Conservation (phyloP, 2,888 invertebrate species). For the Eupithecia dodoneata region DNA sequence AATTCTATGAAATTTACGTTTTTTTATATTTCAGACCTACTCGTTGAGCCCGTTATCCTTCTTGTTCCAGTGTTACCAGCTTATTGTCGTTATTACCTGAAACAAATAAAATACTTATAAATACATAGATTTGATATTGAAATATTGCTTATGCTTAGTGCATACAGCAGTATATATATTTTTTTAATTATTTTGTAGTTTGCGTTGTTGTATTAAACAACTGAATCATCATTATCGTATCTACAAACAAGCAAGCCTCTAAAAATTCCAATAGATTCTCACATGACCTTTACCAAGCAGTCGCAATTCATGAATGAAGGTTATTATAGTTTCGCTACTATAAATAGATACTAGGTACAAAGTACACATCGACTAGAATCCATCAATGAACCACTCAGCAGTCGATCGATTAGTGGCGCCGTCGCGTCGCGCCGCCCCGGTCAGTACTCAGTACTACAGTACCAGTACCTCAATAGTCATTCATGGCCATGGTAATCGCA, state of each 20-base stretch:
- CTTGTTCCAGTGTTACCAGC: neutral
- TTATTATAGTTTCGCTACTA: conserved; percentile 22
- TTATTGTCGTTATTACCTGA: neutral
- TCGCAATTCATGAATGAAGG: conserved; percentile 28
- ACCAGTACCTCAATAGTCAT: conserved; percentile 29
- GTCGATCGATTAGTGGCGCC: conserved; percentile 34
- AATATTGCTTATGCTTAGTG: neutral
- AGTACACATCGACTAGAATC: conserved; percentile 16
- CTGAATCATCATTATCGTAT: neutral
- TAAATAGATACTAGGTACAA: neutral
- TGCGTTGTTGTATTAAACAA: neutral
- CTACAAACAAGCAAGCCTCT: neutral
- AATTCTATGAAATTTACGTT: neutral
- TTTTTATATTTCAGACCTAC: neutral
- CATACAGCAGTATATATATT: neutral
- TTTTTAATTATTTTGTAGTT: neutral
- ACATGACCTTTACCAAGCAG: neutral
- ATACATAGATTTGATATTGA: neutral
- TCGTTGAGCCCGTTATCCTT: neutral
- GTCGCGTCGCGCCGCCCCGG: conserved; percentile 28
- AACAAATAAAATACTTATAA: neutral
- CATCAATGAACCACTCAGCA: conserved; percentile 28
- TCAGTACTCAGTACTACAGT: conserved; percentile 1
- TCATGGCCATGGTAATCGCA: conserved; percentile 28
- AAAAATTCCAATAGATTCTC: neutral